Conservation (phyloP, 2,797 vertebrate genomes). For the Antennarius maculatus region DNA sequence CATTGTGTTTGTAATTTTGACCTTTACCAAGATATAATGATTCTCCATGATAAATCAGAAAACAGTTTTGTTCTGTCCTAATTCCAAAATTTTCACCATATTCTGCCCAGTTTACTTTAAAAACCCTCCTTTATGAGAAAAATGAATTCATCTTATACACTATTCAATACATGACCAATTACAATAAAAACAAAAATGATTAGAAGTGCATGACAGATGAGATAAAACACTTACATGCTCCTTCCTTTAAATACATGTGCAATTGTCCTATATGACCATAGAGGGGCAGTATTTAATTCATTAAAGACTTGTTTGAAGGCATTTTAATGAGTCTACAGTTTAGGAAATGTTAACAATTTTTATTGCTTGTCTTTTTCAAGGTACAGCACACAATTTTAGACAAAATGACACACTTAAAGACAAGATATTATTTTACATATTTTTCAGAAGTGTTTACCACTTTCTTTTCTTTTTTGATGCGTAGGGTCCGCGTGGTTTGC, state of each 20-base stretch:
- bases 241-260: conserved; percentile 20
- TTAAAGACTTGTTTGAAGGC: background rate
- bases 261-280: conserved; percentile 48
- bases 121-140: conserved; percentile 31
- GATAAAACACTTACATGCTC: conserved; percentile 5
- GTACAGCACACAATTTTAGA: background rate
- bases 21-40: conserved; percentile 36
- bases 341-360: background rate
- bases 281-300: conserved; percentile 45
- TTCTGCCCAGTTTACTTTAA: conserved; percentile 34
- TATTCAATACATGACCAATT: conserved; percentile 28
- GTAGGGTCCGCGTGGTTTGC: conserved; percentile 92
- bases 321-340: background rate
- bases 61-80: conserved; percentile 40
- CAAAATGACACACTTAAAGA: background rate
- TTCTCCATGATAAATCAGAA: conserved; percentile 56
- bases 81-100: conserved; percentile 37
- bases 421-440: background rate
- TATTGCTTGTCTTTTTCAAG: background rate
- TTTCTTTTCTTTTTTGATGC: conserved; percentile 14
- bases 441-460: background rate
- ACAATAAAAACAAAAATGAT: conserved; percentile 7
- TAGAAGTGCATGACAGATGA: conserved; percentile 6
- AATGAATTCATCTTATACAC: conserved; percentile 48
- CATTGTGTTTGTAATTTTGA: conserved; percentile 45